Conservation (phyloP, 2,113 vertebrate species). For the Xyliphius kryptos region DNA sequence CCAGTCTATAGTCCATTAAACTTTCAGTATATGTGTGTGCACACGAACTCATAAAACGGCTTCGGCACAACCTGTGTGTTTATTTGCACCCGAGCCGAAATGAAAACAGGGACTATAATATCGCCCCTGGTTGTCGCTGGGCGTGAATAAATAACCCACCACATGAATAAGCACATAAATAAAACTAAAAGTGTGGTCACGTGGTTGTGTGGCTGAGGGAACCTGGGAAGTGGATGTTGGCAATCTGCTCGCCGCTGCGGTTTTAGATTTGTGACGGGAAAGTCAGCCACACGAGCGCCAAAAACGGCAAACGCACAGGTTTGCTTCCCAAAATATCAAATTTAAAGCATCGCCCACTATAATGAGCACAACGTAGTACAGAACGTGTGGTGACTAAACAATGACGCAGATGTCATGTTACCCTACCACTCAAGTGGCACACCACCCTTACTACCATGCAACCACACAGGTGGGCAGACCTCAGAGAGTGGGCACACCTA, state of each 20-base stretch:
- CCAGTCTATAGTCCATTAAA: slow-evolving; percentile 28
- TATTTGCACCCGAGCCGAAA: slow-evolving; percentile 7
- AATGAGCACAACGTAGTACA: too few species aligned
- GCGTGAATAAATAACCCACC: slow-evolving; percentile 21
- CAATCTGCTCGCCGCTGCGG: background rate
- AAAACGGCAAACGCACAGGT: background rate
- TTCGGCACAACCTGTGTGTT: slow-evolving; percentile 3
- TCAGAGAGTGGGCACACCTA: background rate
- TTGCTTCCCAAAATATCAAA: background rate
- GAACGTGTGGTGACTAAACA: too few species aligned
- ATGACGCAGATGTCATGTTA: too few species aligned
- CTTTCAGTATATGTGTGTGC: slow-evolving; percentile 21
- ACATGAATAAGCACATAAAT: slow-evolving; percentile 18
- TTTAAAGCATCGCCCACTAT: too few species aligned
- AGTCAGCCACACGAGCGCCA: background rate
- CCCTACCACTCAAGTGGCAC: too few species aligned
- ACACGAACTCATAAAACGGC: slow-evolving; percentile 12
- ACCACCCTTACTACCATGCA: too few species aligned
- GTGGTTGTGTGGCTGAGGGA: background rate
- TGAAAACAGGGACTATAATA: slow-evolving; percentile 22
- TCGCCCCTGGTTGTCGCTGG: slow-evolving; percentile 7
- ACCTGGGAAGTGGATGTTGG: background rate
- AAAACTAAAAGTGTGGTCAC: background rate
- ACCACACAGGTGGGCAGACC: too few species aligned
- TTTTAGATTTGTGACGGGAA: background rate